Percentiles rank a stretch among this genome's conserved stretches.
These are phyloP conservation scores for Labeo catla DNA, from an alignment of 2,113 vertebrate species.

Conservation along the genomic window DNA sequence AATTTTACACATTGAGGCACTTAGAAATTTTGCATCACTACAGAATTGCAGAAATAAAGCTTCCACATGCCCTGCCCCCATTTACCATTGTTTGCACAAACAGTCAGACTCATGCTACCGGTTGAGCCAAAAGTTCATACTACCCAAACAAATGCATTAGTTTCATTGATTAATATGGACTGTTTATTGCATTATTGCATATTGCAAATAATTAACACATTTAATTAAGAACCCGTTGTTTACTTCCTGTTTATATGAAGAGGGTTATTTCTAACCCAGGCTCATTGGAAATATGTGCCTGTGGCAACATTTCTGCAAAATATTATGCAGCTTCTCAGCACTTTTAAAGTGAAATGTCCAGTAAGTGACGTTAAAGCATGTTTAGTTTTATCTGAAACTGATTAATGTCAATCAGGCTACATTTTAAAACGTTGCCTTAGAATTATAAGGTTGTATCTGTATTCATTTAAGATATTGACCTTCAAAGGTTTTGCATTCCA, in stretches of 20 bases:
- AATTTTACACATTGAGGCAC: too few relatives aligned
- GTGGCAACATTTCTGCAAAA: background rate
- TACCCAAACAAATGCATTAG: background rate
- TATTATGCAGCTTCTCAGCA: background rate
- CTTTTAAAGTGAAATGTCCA: too few relatives aligned
- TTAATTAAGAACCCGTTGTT: background rate
- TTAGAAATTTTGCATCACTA: too few relatives aligned
- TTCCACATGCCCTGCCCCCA: background rate
- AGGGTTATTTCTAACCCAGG: background rate
- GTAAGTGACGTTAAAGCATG: background rate
- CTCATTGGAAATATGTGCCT: background rate
- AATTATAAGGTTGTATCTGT: too few relatives aligned
- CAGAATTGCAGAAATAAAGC: too few relatives aligned
- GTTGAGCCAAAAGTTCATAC: background rate
- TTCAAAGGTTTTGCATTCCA: too few relatives aligned
- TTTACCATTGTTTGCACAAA: background rate
- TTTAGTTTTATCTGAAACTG: background rate
- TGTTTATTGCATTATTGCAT: background rate
- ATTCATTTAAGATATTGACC: too few relatives aligned
- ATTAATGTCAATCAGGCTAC: background rate
- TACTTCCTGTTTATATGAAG: background rate
- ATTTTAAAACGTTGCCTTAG: background rate
- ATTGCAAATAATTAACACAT: background rate
- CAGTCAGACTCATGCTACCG: background rate
- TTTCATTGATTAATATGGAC: background rate